Conservation (phyloP, 64 coral and sea anemone genomes). For the Pocillopora damicornis region DNA sequence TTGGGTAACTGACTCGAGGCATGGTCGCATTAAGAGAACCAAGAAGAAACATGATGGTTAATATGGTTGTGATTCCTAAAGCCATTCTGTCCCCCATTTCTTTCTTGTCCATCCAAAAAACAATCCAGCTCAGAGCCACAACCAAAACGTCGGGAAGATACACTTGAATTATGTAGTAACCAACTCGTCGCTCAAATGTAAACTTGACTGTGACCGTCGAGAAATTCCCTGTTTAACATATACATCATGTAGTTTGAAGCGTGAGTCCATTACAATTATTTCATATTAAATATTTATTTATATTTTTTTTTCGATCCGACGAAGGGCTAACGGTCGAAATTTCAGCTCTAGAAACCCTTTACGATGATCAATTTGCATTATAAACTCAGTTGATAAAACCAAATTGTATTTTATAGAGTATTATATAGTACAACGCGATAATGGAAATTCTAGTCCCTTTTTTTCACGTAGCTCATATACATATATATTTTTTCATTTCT, state of each 20-base stretch:
- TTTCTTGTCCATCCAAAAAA: constrained; percentile 25
- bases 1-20: constrained; percentile 29
- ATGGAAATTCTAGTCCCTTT: no score
- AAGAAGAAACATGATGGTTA: constrained; percentile 32
- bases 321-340: no score
- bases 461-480: no score
- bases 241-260: neutral
- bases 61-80: constrained; percentile 3
- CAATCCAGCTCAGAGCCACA: constrained; percentile 16
- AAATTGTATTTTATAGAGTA: no score
- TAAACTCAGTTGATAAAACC: no score
- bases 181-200: constrained; percentile 7
- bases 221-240: neutral
- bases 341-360: neutral
- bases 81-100: constrained; percentile 17
- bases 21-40: constrained; percentile 2
- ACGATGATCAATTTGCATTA: no score
- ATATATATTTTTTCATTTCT: no score
- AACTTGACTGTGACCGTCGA: constrained; percentile 25
- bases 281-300: no score
- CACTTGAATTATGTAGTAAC: constrained; percentile 26
- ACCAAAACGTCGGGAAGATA: constrained; percentile 25
- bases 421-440: no score
- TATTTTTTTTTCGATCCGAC: no score
- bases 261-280: neutral